Percentiles rank a stretch among this genome's conserved stretches.
Evolutionary conservation across 1,140 invertebrate genomes (phyloP).

Genomic region (Nomia melanderi): DNA sequence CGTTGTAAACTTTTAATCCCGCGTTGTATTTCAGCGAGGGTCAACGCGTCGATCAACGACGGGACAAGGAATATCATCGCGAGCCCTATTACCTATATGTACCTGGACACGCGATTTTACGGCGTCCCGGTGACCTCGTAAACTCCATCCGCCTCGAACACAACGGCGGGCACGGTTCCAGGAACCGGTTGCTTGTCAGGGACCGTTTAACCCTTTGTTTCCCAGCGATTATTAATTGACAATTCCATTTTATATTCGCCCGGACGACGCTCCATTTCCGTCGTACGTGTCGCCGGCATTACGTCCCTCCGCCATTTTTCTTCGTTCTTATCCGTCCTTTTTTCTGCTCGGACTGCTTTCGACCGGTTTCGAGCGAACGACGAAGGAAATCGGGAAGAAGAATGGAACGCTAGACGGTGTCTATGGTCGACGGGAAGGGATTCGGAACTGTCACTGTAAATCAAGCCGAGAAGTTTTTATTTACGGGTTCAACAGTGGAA

Average conservation of each 20-base stretch:
- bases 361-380: too few relatives aligned
- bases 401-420: too few relatives aligned
- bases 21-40: slow-evolving; percentile 1
- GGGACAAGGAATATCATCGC: neutral
- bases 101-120: slow-evolving; percentile 6
- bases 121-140: slow-evolving; percentile 27
- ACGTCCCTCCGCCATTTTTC: neutral
- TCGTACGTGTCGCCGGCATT: neutral
- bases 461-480: too few relatives aligned
- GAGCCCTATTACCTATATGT: neutral
- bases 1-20: slow-evolving; percentile 38
- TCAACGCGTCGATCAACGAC: slow-evolving; percentile 18
- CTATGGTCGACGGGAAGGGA: too few relatives aligned
- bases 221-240: slow-evolving; percentile 18
- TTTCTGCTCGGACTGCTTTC: neutral
- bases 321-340: neutral
- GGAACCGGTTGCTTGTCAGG: slow-evolving; percentile 14
- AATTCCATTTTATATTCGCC: neutral
- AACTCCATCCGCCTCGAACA: neutral
- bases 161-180: slow-evolving; percentile 14
- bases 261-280: neutral
- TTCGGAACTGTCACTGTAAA: too few relatives aligned
- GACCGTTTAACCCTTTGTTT: slow-evolving; percentile 21
- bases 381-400: too few relatives aligned
- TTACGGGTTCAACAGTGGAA: too few relatives aligned